phyloP scores from a whole-genome alignment of 2,113 vertebrate genomes.

The Amia ocellicauda region DNA sequence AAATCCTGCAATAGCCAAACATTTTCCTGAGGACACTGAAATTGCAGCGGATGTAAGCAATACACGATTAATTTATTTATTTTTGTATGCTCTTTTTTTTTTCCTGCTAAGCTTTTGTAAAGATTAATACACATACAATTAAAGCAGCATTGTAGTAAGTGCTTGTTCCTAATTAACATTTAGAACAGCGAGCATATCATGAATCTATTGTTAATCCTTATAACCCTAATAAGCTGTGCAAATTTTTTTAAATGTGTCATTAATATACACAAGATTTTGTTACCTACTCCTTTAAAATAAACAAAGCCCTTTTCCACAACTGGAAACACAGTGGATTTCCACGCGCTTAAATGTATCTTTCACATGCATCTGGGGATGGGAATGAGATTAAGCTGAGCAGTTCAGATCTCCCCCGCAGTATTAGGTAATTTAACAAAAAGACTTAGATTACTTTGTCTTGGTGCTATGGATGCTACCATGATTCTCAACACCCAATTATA shows the following conservation, averaged over 20 bases:
- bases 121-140: not conserved
- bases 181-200: not conserved
- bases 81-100: not conserved
- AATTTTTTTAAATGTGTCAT: not conserved
- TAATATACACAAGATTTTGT: constrained; percentile 2
- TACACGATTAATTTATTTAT: not conserved
- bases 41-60: no score
- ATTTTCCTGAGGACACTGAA: not conserved
- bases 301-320: not conserved
- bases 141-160: no score
- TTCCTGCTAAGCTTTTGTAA: constrained; percentile 5
- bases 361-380: not conserved
- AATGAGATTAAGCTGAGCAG: not conserved
- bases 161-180: constrained; percentile 16
- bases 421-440: constrained; percentile 1
- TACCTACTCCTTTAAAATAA: constrained; percentile 5
- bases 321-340: not conserved
- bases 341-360: no score
- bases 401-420: constrained; percentile 2
- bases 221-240: not conserved
- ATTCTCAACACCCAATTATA: constrained; percentile 7
- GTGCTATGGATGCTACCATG: not conserved
- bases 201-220: not conserved
- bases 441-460: constrained; percentile 6
- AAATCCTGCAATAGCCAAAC: not conserved